Evolutionary conservation across 2,797 vertebrate species (phyloP).

Genomic region (Pangasius djambal): DNA sequence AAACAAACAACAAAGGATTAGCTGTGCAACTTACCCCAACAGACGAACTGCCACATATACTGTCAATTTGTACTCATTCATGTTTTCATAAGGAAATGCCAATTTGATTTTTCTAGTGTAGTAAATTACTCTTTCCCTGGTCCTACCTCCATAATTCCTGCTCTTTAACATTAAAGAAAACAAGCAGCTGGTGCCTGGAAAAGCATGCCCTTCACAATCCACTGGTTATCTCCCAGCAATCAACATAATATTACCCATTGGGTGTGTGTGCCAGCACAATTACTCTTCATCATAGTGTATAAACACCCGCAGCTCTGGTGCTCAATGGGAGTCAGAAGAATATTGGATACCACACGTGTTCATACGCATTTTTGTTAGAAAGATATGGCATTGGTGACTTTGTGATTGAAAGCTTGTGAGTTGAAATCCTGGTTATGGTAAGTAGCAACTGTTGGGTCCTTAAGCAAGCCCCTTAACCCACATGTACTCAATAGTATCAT

Average conservation of each 20-base stretch:
- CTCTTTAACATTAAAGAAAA: constrained; percentile 43
- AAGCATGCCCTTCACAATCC: constrained; percentile 82
- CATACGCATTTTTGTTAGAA: background rate
- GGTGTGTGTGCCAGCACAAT: constrained; percentile 66
- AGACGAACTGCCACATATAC: background rate
- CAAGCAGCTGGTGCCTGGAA: constrained; percentile 69
- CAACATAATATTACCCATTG: constrained; percentile 65
- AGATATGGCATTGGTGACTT: background rate
- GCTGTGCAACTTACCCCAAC: background rate
- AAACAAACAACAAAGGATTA: background rate
- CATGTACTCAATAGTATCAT: background rate
- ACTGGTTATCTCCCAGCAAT: constrained; percentile 76
- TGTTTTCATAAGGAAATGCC: background rate
- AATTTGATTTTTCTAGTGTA: background rate
- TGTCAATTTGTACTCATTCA: background rate
- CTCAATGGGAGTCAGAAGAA: constrained; percentile 42
- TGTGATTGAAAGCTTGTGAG: background rate
- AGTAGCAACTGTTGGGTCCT: background rate
- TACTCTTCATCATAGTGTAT: constrained; percentile 58
- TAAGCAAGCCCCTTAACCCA: background rate
- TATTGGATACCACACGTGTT: background rate
- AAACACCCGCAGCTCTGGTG: constrained; percentile 56
- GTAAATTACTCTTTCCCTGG: constrained; percentile 5
- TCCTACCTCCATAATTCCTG: background rate
- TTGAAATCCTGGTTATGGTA: background rate